A percentile compares a stretch with the other conserved stretches of the same genome.
Evolutionary conservation across 2,113 vertebrate species (phyloP).

Genomic region (Columba livia): DNA sequence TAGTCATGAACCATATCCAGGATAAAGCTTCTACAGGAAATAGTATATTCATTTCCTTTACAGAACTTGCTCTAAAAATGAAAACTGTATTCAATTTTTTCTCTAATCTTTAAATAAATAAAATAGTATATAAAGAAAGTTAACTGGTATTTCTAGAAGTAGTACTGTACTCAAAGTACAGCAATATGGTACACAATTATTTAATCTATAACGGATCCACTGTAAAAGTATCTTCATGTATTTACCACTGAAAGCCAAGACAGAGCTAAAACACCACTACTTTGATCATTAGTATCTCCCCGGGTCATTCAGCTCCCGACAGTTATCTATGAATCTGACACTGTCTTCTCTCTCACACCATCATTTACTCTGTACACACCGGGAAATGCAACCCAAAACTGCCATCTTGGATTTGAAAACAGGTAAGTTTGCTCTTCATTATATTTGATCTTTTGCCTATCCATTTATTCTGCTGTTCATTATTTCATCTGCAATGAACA

Average conservation of each 20-base stretch:
- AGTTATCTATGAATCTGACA: background rate
- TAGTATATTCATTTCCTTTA: background rate
- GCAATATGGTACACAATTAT: background rate
- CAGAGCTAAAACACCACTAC: background rate
- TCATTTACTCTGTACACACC: background rate
- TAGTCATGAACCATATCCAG: background rate
- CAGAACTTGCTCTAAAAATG: background rate
- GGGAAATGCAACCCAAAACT: constrained; percentile 3
- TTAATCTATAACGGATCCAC: background rate
- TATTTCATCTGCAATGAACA: background rate
- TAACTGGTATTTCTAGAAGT: background rate
- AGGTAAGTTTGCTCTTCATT: background rate
- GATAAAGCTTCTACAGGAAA: background rate
- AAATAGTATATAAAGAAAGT: background rate
- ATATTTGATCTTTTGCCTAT: background rate
- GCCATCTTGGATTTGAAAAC: background rate
- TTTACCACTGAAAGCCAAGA: background rate
- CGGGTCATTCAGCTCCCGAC: background rate
- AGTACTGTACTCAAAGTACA: background rate
- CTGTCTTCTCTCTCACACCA: background rate
- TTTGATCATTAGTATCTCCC: background rate
- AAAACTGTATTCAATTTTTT: background rate
- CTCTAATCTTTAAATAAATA: background rate
- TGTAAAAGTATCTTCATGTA: background rate
- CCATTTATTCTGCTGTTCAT: background rate